phyloP scores from a whole-genome alignment of 1,140 invertebrate genomes.

The Cotesia typhae region DNA sequence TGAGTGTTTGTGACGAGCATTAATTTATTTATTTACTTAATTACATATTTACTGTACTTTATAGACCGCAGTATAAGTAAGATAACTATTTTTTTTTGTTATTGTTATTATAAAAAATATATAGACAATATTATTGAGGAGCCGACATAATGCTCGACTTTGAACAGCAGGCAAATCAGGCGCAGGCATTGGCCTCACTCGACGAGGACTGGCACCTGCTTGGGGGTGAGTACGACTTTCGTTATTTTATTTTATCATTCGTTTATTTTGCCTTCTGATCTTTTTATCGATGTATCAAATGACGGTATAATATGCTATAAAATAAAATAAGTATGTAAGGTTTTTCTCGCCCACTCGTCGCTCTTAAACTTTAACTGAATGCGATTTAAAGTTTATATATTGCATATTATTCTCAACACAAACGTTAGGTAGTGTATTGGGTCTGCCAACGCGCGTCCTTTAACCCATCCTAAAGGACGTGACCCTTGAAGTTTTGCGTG shows the following conservation, averaged over 20 bases:
- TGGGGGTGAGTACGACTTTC: slow-evolving; percentile 56
- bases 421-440: no score
- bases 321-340: no score
- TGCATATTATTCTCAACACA: no score
- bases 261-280: neutral
- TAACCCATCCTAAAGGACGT: slow-evolving; percentile 8
- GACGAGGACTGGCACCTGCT: slow-evolving; percentile 57
- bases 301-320: neutral
- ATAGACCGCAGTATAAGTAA: no score
- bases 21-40: no score
- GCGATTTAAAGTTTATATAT: no score
- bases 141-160: slow-evolving; percentile 43
- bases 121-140: slow-evolving; percentile 3
- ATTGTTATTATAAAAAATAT: no score
- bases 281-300: neutral
- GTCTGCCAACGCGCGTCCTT: neutral
- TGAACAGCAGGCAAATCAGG: slow-evolving; percentile 56
- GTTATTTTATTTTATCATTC: slow-evolving; percentile 39
- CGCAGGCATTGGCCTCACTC: slow-evolving; percentile 50
- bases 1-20: no score
- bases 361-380: no score
- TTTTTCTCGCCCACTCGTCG: no score
- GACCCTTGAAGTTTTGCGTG: slow-evolving; percentile 16
- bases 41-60: no score
- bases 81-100: no score